Evolutionary conservation across 2,797 vertebrate genomes (phyloP), one percentile per base, ranked within the genome.

Genomic region (Diglossa cyanea): DNA sequence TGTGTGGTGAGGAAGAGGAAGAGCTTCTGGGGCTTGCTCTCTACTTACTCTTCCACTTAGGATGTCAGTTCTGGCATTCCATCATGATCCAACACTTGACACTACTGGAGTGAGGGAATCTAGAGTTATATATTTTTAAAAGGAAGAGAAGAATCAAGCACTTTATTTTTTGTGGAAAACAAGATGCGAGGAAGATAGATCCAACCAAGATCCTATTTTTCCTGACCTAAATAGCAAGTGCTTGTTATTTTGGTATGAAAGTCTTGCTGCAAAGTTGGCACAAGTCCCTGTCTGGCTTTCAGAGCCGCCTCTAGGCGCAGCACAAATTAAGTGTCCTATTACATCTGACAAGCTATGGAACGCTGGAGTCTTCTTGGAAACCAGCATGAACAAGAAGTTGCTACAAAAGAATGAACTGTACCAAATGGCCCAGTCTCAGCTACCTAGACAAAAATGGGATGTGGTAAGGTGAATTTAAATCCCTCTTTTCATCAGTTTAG

Each of bases 81-180:
- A 48, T 54, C 33, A 0, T 70, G 18, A 66, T 72, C 86, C 75
- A 86, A 11, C 72, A 66, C 47, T 74, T 91, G 28, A 9, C 65
- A 11, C 47, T 62, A 31, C 75, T 58, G 79, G 44, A 81, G 31
- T 40, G 70, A 95, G 57, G 61, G 24, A 72, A 80, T 75, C 42
- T 95, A 93, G 67, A 96, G 66, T 86, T 51, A 9, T 9, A 66
- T 96, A 93, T 95, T 96, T 96, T 96, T 94, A 21, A 91, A 92
- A 91, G 91, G 89, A 88, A 92, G 39, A 94, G 61, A 77, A 89
- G 72, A 86, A 86, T 90, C 89, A 66, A 93, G 75, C 70, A 73
- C 66, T 94, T 93, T 93, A 92, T 94, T 92, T 93, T 95, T 91
- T 91, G 65, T 88, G 75, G 30, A 75, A 92, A 91, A 81, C 42